phyloP scores from a whole-genome alignment of 2,888 invertebrate species.

The Podabrus alpinus region DNA sequence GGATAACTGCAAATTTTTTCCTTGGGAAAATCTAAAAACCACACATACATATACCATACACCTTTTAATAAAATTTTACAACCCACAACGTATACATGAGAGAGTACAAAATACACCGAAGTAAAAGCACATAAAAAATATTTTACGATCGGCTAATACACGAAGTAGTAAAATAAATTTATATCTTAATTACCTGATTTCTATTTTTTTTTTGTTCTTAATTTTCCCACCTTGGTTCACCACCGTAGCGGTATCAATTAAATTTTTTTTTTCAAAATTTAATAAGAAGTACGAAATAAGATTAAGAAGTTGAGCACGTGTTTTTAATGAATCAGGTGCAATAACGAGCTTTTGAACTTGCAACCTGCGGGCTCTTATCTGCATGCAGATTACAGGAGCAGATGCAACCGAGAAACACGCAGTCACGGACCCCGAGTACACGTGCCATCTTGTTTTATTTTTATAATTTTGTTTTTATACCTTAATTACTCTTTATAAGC shows the following conservation, averaged over 20 bases:
- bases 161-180: neutral
- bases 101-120: neutral
- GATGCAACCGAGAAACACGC: conserved; percentile 22
- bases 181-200: neutral
- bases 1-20: neutral
- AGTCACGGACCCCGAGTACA: conserved; percentile 17
- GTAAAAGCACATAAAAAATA: neutral
- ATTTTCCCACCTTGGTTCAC: neutral
- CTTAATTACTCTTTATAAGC: neutral
- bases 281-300: conserved; percentile 4
- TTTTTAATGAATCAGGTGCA: conserved; percentile 31
- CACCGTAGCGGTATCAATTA: neutral
- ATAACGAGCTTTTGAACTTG: conserved; percentile 21
- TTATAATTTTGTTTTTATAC: neutral
- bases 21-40: neutral
- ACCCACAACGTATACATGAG: neutral
- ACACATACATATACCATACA: neutral
- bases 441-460: conserved; percentile 6
- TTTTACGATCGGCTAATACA: neutral
- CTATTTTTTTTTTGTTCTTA: neutral
- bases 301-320: conserved; percentile 21
- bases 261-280: neutral
- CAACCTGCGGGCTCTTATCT: conserved; percentile 24
- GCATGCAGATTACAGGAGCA: conserved; percentile 30
- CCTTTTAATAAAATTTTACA: neutral